A percentile compares a stretch with the other conserved stretches of the same genome.
phyloP scores from a whole-genome alignment of 2,888 invertebrate genomes.

The Platycheirus rosarum region DNA sequence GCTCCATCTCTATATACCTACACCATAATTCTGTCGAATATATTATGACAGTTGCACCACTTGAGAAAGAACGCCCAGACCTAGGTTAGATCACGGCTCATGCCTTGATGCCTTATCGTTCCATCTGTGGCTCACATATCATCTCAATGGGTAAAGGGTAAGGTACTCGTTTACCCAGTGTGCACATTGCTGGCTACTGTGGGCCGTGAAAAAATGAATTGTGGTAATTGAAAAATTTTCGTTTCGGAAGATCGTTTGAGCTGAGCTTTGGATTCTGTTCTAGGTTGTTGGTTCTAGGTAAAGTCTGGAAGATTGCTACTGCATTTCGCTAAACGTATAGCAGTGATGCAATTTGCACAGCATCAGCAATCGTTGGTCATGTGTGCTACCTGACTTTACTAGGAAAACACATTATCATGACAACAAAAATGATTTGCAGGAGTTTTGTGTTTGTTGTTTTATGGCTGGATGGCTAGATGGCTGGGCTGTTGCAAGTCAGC shows the following conservation, averaged over 20 bases:
- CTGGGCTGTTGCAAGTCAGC: slow-evolving; percentile 27
- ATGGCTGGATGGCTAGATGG: no score
- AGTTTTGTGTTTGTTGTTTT: slow-evolving; percentile 7
- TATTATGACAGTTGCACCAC: slow-evolving; percentile 66
- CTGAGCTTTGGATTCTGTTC: not conserved
- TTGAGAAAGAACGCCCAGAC: slow-evolving; percentile 51
- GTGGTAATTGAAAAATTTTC: slow-evolving; percentile 66
- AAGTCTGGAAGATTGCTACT: slow-evolving; percentile 50
- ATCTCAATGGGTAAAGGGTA: slow-evolving; percentile 29
- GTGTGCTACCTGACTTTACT: slow-evolving; percentile 66
- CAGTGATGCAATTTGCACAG: slow-evolving; percentile 61
- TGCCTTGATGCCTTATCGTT: slow-evolving; percentile 58
- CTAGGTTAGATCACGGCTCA: slow-evolving; percentile 36
- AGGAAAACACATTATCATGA: slow-evolving; percentile 63
- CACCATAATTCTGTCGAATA: slow-evolving; percentile 51
- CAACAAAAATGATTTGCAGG: slow-evolving; percentile 57
- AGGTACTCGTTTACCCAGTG: slow-evolving; percentile 14
- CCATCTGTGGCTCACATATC: slow-evolving; percentile 64
- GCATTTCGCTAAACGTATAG: slow-evolving; percentile 54
- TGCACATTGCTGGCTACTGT: slow-evolving; percentile 44
- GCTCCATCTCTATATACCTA: slow-evolving; percentile 1
- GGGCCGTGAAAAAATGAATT: slow-evolving; percentile 65
- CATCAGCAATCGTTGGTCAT: slow-evolving; percentile 53
- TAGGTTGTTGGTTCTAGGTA: not conserved
- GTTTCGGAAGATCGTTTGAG: slow-evolving; percentile 34